Evolutionary conservation across 2,113 vertebrate genomes (phyloP).

Genomic region (Crocuta crocuta): DNA sequence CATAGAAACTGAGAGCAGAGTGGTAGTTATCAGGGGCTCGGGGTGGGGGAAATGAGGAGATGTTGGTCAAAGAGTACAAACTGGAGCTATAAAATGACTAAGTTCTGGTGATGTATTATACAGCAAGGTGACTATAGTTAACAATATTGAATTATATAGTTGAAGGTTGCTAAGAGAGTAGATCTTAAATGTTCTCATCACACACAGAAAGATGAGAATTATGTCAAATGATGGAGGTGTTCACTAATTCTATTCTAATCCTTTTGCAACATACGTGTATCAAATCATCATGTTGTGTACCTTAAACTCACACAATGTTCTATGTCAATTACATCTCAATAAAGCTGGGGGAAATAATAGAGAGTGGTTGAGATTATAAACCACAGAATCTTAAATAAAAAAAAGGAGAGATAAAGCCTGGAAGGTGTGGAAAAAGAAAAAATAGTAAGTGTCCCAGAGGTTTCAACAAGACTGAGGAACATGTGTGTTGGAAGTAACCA

Average conservation of each 20-base stretch:
- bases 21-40: background rate
- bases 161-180: background rate
- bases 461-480: background rate
- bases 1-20: background rate
- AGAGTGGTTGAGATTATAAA: background rate
- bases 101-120: background rate
- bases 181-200: background rate
- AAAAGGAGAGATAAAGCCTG: background rate
- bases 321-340: background rate
- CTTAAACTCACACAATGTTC: background rate
- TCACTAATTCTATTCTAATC: background rate
- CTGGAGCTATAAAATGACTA: background rate
- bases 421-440: background rate
- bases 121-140: background rate
- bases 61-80: background rate
- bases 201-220: background rate
- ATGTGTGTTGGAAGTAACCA: background rate
- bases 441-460: background rate
- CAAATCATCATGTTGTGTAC: background rate
- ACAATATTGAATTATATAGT: background rate
- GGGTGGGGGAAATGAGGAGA: background rate
- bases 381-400: background rate
- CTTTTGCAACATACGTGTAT: background rate
- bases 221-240: background rate
- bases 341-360: background rate